These are phyloP conservation scores for Poecilus cupreus DNA, from an alignment of 2,888 invertebrate species.

Conservation along the genomic window DNA sequence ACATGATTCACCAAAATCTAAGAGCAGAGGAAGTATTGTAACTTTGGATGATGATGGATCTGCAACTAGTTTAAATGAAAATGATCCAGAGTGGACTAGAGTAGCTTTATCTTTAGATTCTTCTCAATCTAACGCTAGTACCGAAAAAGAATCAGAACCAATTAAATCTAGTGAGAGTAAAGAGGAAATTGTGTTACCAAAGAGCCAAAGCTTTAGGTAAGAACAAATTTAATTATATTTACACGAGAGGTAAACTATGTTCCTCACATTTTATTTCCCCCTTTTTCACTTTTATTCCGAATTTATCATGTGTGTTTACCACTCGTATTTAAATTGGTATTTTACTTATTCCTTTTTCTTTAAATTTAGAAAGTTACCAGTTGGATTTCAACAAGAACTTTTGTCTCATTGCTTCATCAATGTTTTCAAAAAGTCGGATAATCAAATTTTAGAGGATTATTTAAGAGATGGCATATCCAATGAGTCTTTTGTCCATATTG, in stretches of 20 bases:
- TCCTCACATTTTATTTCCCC: neutral
- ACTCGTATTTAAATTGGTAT: too few relatives aligned
- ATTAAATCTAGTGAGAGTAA: conserved; percentile 48
- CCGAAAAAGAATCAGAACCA: conserved; percentile 36
- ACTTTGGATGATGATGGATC: conserved; percentile 69
- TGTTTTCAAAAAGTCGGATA: conserved; percentile 69
- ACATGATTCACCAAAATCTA: conserved; percentile 62
- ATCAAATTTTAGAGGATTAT: conserved; percentile 69
- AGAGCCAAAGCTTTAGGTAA: conserved; percentile 58
- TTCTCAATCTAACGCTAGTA: conserved; percentile 38
- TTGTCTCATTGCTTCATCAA: conserved; percentile 73
- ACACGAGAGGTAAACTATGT: conserved; percentile 1
- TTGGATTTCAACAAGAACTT: conserved; percentile 75
- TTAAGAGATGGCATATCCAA: conserved; percentile 69
- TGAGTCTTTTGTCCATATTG: conserved; percentile 73
- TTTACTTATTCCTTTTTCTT: too few relatives aligned
- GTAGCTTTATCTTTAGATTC: conserved; percentile 66
- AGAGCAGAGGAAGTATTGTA: conserved; percentile 65
- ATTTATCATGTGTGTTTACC: too few relatives aligned
- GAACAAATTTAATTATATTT: neutral
- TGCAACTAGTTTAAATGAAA: conserved; percentile 69
- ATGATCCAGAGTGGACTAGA: conserved; percentile 71
- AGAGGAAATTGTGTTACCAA: conserved; percentile 57
- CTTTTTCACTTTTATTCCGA: too few relatives aligned
- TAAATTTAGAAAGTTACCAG: conserved; percentile 73